These are phyloP conservation scores for Verasper variegatus DNA, from an alignment of 2,113 vertebrate genomes.

Conservation along the genomic window DNA sequence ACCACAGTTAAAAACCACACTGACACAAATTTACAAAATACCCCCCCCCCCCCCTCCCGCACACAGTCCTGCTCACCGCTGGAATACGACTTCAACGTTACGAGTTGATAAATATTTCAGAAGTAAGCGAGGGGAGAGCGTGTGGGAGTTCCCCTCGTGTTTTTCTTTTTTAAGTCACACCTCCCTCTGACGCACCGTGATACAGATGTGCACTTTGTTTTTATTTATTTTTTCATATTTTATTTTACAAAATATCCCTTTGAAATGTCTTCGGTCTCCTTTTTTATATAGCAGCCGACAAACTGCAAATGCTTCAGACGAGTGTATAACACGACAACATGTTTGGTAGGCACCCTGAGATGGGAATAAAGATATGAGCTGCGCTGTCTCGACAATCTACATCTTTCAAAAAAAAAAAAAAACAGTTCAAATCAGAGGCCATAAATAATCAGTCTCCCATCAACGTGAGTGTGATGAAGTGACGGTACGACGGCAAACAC, in stretches of 20 bases:
- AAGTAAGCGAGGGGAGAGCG: neutral
- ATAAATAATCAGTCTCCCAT: constrained; percentile 26
- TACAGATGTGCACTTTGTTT: neutral
- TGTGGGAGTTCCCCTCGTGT: neutral
- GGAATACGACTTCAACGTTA: neutral
- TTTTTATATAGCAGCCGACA: constrained; percentile 36
- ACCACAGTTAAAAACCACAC: constrained; percentile 71
- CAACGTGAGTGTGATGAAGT: constrained; percentile 12
- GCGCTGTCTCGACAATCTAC: constrained; percentile 23
- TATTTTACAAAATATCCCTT: constrained; percentile 19
- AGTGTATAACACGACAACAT: constrained; percentile 43
- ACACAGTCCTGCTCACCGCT: neutral
- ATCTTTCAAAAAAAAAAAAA: neutral
- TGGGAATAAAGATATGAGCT: constrained; percentile 67
- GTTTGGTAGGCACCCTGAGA: constrained; percentile 75
- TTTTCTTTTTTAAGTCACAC: neutral
- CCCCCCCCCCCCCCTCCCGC: constrained; percentile 13
- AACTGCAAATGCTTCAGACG: constrained; percentile 37
- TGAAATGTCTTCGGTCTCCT: constrained; percentile 61
- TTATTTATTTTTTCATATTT: neutral
- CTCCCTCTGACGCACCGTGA: neutral
- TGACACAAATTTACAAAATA: constrained; percentile 70
- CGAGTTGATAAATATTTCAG: neutral
- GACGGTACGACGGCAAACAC: neutral
- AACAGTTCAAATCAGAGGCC: constrained; percentile 29